Evolutionary conservation across 1,140 invertebrate genomes (phyloP).

Genomic region (Cardiocondyla obscurior): DNA sequence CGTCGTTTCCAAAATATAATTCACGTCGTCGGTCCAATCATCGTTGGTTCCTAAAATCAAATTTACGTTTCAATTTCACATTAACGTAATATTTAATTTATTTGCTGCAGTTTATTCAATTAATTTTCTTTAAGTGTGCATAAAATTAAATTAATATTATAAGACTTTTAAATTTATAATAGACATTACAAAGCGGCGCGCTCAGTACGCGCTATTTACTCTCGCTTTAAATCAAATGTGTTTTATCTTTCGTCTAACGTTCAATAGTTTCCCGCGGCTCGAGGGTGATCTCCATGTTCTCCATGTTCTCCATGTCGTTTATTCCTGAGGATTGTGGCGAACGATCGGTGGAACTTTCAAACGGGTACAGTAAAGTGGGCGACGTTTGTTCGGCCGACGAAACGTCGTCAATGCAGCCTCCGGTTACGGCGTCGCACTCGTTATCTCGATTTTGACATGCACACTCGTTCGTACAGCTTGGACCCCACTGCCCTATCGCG

Average conservation of each 20-base stretch:
- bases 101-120: too few species aligned
- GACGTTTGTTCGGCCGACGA: neutral
- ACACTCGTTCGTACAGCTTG: constrained; percentile 69
- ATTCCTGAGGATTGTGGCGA: constrained; percentile 11
- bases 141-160: too few species aligned
- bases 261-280: neutral
- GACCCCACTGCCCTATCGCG: constrained; percentile 73
- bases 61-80: neutral
- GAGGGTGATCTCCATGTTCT: neutral
- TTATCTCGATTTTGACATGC: constrained; percentile 61
- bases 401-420: constrained; percentile 68
- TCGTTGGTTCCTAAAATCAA: neutral
- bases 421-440: constrained; percentile 74
- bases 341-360: constrained; percentile 23
- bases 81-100: too few species aligned
- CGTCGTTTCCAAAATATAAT: constrained; percentile 29
- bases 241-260: constrained; percentile 21
- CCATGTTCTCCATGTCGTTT: neutral
- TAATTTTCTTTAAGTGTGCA: too few species aligned
- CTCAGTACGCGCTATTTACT: too few species aligned
- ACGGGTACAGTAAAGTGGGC: too few species aligned
- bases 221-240: too few species aligned
- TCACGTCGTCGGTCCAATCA: neutral
- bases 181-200: too few species aligned
- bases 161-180: too few species aligned